Conservation (phyloP, 2,888 invertebrate genomes). For the Oithona nana region DNA sequence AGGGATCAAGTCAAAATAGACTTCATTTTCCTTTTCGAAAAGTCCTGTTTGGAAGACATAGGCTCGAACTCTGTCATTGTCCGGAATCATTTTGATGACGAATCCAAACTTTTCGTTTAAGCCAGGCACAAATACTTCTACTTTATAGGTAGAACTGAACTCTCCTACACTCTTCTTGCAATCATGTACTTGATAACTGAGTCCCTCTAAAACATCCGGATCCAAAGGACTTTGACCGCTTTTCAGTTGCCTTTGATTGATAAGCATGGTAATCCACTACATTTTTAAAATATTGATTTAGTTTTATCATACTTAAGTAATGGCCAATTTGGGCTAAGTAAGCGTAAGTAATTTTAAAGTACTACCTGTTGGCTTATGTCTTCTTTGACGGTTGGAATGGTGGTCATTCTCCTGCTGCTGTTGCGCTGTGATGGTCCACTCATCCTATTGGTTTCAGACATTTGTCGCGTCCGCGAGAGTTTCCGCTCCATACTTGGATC, state of each 20-base stretch:
- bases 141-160: conserved; percentile 6
- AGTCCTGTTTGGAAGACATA: conserved; percentile 5
- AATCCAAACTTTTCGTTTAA: background rate
- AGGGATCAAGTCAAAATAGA: conserved; percentile 8
- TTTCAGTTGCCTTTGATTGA: background rate
- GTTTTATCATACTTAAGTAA: no score
- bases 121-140: background rate
- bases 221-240: background rate
- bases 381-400: background rate
- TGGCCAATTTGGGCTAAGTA: no score
- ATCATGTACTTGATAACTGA: conserved; percentile 1
- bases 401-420: background rate
- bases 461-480: background rate
- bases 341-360: no score
- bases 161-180: conserved; percentile 10
- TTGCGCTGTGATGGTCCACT: background rate
- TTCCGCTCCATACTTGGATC: background rate
- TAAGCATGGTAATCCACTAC: background rate
- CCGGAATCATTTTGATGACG: conserved; percentile 2
- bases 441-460: background rate
- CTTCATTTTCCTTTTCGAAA: conserved; percentile 9
- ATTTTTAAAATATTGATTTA: no score
- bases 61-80: background rate
- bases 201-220: background rate
- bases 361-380: no score